Percentiles rank a stretch among this genome's conserved stretches.
Conservation (phyloP, 2,888 invertebrate species). For the Aleiodes testaceus region DNA sequence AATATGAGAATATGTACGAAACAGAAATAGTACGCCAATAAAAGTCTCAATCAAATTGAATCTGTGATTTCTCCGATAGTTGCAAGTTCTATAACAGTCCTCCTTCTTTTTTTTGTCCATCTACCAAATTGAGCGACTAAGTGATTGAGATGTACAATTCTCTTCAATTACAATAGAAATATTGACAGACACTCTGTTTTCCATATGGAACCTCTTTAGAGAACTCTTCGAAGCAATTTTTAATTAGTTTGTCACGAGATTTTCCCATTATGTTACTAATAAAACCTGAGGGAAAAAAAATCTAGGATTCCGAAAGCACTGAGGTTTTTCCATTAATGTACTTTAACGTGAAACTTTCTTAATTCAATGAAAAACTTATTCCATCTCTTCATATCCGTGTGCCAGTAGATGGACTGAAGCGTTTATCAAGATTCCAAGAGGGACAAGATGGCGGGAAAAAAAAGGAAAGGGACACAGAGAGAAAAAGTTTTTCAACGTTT, state of each 20-base stretch:
- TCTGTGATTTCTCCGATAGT: no score
- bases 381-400: constrained; percentile 45
- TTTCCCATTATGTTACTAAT: constrained; percentile 25
- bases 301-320: constrained; percentile 26
- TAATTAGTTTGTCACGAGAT: constrained; percentile 39
- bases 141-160: not conserved
- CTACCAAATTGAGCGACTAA: not conserved
- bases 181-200: constrained; percentile 35
- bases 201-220: constrained; percentile 1
- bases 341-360: constrained; percentile 48
- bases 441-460: constrained; percentile 12
- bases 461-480: constrained; percentile 11
- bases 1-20: no score
- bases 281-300: constrained; percentile 18
- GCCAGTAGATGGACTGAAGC: constrained; percentile 43
- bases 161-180: not conserved
- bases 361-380: constrained; percentile 54
- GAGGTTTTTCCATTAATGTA: constrained; percentile 30
- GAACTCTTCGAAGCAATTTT: constrained; percentile 33
- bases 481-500: constrained; percentile 36
- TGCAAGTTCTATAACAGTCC: no score
- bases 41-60: no score
- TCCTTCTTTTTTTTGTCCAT: no score
- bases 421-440: constrained; percentile 49
- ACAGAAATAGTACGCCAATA: no score